A percentile compares a stretch with the other conserved stretches of the same genome.
phyloP scores from a whole-genome alignment of 1,140 invertebrate species.

The Parapsyche elsis region DNA sequence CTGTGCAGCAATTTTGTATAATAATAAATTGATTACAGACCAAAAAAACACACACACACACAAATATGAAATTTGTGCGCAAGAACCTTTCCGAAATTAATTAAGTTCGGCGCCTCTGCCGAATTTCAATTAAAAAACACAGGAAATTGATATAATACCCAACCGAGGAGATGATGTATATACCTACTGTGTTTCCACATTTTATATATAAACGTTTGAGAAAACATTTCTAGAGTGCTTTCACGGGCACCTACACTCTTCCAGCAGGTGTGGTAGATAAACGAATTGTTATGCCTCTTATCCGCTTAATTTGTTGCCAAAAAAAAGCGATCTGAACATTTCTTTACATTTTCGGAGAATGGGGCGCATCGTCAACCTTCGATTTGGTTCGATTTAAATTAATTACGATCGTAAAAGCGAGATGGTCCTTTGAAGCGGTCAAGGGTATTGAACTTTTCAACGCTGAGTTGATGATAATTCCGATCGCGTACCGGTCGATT shows the following conservation, averaged over 20 bases:
- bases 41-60: neutral
- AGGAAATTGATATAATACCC: slow-evolving; percentile 5
- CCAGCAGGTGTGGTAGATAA: neutral
- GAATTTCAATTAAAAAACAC: slow-evolving; percentile 24
- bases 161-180: neutral
- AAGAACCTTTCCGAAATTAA: slow-evolving; percentile 19
- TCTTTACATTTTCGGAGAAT: no score
- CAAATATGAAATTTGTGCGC: neutral
- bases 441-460: slow-evolving; percentile 7
- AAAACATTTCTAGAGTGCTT: neutral
- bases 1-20: slow-evolving; percentile 10
- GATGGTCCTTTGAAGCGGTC: neutral
- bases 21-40: slow-evolving; percentile 27
- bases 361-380: neutral
- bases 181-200: no score
- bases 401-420: neutral
- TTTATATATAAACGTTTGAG: no score
- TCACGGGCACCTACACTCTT: neutral
- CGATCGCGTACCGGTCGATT: neutral
- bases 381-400: neutral
- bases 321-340: no score
- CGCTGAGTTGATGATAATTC: neutral
- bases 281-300: slow-evolving; percentile 28
- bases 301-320: slow-evolving; percentile 21
- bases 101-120: neutral